A percentile compares a stretch with the other conserved stretches of the same genome.
Evolutionary conservation across 2,113 vertebrate genomes (phyloP).

Genomic region (Eubucco bourcierii): DNA sequence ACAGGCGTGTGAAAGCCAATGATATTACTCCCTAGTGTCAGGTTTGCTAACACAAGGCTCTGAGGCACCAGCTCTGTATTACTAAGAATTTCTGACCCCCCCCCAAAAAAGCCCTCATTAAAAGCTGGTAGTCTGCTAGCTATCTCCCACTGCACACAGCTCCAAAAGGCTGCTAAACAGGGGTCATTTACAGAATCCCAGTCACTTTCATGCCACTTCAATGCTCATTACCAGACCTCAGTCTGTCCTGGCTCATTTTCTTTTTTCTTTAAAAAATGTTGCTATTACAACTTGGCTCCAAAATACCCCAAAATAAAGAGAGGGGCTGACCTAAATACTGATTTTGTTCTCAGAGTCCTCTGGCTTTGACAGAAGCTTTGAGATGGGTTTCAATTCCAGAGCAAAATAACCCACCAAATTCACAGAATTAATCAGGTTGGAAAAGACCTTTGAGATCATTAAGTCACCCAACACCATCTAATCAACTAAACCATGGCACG

Average conservation of each 20-base stretch:
- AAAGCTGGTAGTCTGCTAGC: conserved; percentile 27
- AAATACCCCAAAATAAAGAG: not conserved
- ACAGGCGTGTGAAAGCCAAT: conserved; percentile 41
- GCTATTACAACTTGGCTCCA: not conserved
- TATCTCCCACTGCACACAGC: conserved; percentile 20
- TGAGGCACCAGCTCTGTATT: conserved; percentile 36
- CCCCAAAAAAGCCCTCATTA: not conserved
- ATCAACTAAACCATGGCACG: too few relatives aligned
- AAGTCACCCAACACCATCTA: too few relatives aligned
- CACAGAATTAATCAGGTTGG: not conserved
- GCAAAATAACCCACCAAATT: not conserved
- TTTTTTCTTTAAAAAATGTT: not conserved
- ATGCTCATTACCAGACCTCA: not conserved
- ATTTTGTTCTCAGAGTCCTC: not conserved
- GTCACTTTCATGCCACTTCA: conserved; percentile 52
- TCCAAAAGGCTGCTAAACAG: conserved; percentile 35
- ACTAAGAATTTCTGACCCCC: conserved; percentile 42
- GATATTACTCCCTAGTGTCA: conserved; percentile 55
- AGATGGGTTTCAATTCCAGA: not conserved
- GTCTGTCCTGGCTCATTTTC: not conserved
- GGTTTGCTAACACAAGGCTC: conserved; percentile 33
- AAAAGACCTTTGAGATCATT: too few relatives aligned
- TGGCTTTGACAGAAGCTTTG: not conserved
- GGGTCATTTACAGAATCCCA: conserved; percentile 25
- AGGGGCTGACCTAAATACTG: not conserved